These are phyloP conservation scores for Periparus ater DNA, from an alignment of 2,797 vertebrate genomes.

Conservation along the genomic window DNA sequence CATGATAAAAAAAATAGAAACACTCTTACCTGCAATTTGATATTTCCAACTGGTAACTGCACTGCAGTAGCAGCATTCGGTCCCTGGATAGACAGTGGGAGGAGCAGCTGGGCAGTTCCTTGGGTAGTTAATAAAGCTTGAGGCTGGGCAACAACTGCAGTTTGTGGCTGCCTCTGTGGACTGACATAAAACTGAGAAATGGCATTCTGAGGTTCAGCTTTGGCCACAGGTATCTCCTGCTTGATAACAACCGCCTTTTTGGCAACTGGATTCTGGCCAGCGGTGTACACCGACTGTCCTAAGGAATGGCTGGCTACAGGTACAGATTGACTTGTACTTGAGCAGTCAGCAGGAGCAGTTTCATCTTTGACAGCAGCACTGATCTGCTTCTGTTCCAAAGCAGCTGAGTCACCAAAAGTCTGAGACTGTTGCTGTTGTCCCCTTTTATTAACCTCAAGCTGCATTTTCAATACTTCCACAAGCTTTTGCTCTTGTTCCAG, in stretches of 20 bases:
- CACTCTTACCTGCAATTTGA: constrained; percentile 83
- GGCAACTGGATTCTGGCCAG: constrained; percentile 76
- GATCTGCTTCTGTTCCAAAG: constrained; percentile 54
- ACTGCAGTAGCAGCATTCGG: constrained; percentile 75
- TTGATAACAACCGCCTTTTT: constrained; percentile 80
- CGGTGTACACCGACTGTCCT: constrained; percentile 66
- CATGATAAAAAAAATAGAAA: not conserved
- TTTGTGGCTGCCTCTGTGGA: constrained; percentile 81
- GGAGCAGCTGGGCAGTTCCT: constrained; percentile 81
- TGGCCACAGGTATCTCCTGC: constrained; percentile 80
- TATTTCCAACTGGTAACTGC: constrained; percentile 81
- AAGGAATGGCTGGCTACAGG: constrained; percentile 44
- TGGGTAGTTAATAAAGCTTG: constrained; percentile 82
- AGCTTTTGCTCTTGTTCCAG: constrained; percentile 94
- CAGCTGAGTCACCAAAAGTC: constrained; percentile 52
- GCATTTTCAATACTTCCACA: constrained; percentile 95
- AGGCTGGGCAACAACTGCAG: constrained; percentile 76
- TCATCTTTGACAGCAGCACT: constrained; percentile 83
- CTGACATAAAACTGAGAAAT: constrained; percentile 78
- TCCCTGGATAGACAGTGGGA: constrained; percentile 85
- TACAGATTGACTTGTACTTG: constrained; percentile 54
- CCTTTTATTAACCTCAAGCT: constrained; percentile 92
- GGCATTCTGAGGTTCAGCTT: constrained; percentile 70
- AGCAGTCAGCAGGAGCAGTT: constrained; percentile 65
- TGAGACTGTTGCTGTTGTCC: constrained; percentile 79